These are phyloP conservation scores for Ceriagrion tenellum DNA, from an alignment of 2,888 invertebrate genomes.

Conservation along the genomic window DNA sequence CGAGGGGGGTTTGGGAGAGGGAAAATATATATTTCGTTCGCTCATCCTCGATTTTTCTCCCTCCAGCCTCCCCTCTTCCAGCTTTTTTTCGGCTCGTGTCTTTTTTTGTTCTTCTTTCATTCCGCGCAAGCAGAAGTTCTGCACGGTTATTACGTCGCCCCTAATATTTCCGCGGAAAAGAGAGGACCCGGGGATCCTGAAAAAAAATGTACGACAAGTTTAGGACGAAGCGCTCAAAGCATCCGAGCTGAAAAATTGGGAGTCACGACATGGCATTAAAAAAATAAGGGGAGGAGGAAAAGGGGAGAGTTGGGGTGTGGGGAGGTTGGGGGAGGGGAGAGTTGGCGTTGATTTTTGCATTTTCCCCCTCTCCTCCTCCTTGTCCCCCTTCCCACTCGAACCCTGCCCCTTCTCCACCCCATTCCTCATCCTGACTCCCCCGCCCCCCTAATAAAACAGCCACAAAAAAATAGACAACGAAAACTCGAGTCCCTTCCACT, in stretches of 20 bases:
- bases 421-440: no score
- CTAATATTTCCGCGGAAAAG: not conserved
- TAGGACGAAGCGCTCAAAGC: slow-evolving; percentile 16
- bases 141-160: not conserved
- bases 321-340: not conserved
- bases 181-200: not conserved
- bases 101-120: not conserved
- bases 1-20: not conserved
- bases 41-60: not conserved
- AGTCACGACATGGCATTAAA: not conserved
- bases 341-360: no score
- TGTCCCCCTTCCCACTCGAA: not conserved
- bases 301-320: not conserved
- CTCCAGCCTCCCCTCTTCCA: not conserved
- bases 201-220: slow-evolving; percentile 1
- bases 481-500: not conserved
- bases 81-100: not conserved
- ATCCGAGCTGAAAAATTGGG: not conserved
- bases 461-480: not conserved
- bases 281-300: not conserved
- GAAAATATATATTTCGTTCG: slow-evolving; percentile 4
- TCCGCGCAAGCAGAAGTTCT: slow-evolving; percentile 1
- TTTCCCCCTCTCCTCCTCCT: not conserved
- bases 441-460: not conserved
- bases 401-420: no score